Base-by-base conservation (phyloP, 2,888 invertebrate genomes). In the Lapara coniferarum region DNA sequence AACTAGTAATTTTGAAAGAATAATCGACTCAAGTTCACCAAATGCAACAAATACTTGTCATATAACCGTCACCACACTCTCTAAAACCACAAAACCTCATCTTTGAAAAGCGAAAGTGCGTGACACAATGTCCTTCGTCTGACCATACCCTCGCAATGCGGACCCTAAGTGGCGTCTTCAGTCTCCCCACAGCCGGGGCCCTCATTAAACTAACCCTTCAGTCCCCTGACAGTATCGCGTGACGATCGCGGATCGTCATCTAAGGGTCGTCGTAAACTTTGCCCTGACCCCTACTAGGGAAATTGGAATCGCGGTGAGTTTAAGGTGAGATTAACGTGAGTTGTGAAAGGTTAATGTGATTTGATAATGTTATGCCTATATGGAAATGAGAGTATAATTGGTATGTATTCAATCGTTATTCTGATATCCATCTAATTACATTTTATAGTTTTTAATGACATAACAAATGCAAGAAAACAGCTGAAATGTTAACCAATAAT, bases 131-230 rank as follows among this genome's bases (percentile, higher is more conserved):
- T n/a, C 66, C 52, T 66, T 49, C 51, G 12, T 53, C n/a, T 66
- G 30, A 53, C 69, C 63, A 68, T 52, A n/a, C 71, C 71, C 71
- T 71, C 66, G 49, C 37, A 70, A 70, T 71, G 66, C 56, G 37
- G 71, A 46, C 71, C 70, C 69, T 77, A 78, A 80, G 78, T 79
- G 73, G 79, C 77, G 71, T 77, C 78, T 77, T 77, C 74, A 75
- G 67, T 73, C 75, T 73, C 72, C 71, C 70, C 72, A 75, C 78
- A 75, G 75, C 77, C 77, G 77, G 78, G 74, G 78, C 81, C 78
- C 81, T 88, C 84, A 88, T 89, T 88, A 89, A 82, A 77, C 72
- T 72, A 82, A 81, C 81, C 82, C 84, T 79, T 78, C 77, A 74
- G 76, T 79, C 80, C 83, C 80, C 72, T 71, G 75, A 71, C 72